Base-by-base conservation (phyloP, 2,888 invertebrate genomes). In the Unio pictorum region DNA sequence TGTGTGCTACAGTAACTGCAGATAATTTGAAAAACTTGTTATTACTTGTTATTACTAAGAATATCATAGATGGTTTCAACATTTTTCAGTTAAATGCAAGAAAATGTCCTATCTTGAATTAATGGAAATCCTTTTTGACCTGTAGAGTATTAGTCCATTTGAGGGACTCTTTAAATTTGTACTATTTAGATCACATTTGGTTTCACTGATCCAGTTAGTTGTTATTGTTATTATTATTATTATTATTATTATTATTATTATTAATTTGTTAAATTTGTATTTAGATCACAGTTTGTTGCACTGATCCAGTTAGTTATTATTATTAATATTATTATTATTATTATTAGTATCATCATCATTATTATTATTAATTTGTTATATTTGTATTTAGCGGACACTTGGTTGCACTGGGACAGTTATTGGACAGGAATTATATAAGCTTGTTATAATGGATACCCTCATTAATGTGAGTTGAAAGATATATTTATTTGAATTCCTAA, bases 361-460 rank as follows among this genome's bases (percentile, higher is more conserved):
- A n/a, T 57, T n/a, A 4, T 28, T 59, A 5, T 20, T 8, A 1
- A 26, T 56, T 57, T 28, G 1, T 61, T 54, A 64, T 4, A 45
- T 45, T 45, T 45, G 15, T 45, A 45, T 74, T 59, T 63, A 81
- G 79, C 62, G 63, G 26, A 69, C 74, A 55, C 66, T 58, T 55
- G 76, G 76, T 18, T 85, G 85, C 78, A 76, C 77, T 28, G 84
- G 85, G 18, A 84, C 83, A 26, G 75, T 85, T 20, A 76, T 85
- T 60, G 85, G 85, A 7, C 85, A 85, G 69, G 84, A 85, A 68
- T 67, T 85, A 64, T 85, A 85, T 68, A 85, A 83, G 64, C 71
- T 85, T 20, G 83, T 85, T 30, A 76, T 85, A n/a, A 70, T 83
- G 78, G 83, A 85, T 72, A 84, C 85, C 7, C 26, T 85, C 6